Conservation (phyloP, 1,140 invertebrate genomes). For the Euura saliciscinereae region DNA sequence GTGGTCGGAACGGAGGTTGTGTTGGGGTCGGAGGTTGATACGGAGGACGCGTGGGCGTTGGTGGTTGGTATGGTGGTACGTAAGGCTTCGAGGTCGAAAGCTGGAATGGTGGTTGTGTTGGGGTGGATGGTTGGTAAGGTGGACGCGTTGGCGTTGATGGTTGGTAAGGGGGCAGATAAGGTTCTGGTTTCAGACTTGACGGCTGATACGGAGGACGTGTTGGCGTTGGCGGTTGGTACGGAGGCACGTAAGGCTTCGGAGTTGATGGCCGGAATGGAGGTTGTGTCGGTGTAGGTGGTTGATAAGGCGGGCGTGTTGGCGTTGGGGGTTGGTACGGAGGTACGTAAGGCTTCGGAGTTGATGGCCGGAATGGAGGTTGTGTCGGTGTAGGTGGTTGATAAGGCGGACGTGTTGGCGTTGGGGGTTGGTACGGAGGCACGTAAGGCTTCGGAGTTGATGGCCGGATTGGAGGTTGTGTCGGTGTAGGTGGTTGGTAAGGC, state of each 20-base stretch:
- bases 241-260: slow-evolving; percentile 10
- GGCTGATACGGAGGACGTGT: slow-evolving; percentile 13
- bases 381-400: slow-evolving; percentile 17
- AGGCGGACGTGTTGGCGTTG: slow-evolving; percentile 17
- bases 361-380: slow-evolving; percentile 12
- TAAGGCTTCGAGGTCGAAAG: slow-evolving; percentile 19
- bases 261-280: slow-evolving; percentile 20
- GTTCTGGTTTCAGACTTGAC: slow-evolving; percentile 19
- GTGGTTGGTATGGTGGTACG: slow-evolving; percentile 11
- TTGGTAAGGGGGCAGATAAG: slow-evolving; percentile 14
- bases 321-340: slow-evolving; percentile 17
- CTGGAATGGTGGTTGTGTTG: slow-evolving; percentile 10
- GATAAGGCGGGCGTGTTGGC: slow-evolving; percentile 20
- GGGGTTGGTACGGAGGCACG: slow-evolving; percentile 11
- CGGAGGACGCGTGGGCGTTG: slow-evolving; percentile 17
- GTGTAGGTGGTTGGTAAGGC: slow-evolving; percentile 11
- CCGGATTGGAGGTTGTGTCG: slow-evolving; percentile 10
- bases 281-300: slow-evolving; percentile 18
- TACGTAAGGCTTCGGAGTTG: slow-evolving; percentile 14
- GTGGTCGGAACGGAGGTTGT: slow-evolving; percentile 10
- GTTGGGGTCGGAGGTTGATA: slow-evolving; percentile 18
- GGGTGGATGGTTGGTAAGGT: neutral
- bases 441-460: slow-evolving; percentile 20
- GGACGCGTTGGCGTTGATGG: slow-evolving; percentile 13
- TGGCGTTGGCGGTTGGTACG: slow-evolving; percentile 12